A percentile compares a stretch with the other conserved stretches of the same genome.
Conservation (phyloP, 2,888 invertebrate species). For the Leucophenga montana region DNA sequence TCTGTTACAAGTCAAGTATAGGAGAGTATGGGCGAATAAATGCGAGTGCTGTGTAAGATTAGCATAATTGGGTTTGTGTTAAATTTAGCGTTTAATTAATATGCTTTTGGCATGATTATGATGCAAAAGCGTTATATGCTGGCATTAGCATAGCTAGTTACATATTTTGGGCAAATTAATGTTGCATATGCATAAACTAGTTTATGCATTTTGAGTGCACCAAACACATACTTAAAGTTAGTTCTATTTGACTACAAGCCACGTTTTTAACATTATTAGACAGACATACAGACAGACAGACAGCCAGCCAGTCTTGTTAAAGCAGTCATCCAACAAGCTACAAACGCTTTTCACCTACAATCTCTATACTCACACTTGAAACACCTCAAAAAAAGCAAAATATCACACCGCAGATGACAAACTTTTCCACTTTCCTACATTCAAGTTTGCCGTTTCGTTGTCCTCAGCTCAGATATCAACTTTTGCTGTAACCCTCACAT, state of each 20-base stretch:
- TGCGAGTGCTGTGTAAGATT: constrained; percentile 42
- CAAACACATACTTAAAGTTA: no score
- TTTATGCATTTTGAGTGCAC: neutral
- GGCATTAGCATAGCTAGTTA: neutral
- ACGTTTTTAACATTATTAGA: no score
- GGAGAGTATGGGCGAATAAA: neutral
- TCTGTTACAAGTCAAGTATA: no score
- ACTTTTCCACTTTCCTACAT: constrained; percentile 3
- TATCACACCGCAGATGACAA: neutral
- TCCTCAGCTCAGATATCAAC: neutral
- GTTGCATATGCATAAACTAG: neutral
- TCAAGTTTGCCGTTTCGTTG: no score
- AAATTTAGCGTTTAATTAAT: constrained; percentile 65
- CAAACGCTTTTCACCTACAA: neutral
- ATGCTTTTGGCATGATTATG: constrained; percentile 47
- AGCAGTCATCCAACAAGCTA: neutral
- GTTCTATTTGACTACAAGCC: neutral
- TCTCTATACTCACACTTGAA: neutral
- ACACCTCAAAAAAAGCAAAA: constrained; percentile 2
- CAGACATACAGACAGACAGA: neutral
- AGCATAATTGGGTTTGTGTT: constrained; percentile 63
- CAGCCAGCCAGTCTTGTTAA: neutral
- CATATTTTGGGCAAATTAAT: neutral
- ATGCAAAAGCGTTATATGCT: constrained; percentile 18
- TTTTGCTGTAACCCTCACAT: neutral